phyloP scores from a whole-genome alignment of 2,797 vertebrate genomes.

The Pelodytes ibericus region DNA sequence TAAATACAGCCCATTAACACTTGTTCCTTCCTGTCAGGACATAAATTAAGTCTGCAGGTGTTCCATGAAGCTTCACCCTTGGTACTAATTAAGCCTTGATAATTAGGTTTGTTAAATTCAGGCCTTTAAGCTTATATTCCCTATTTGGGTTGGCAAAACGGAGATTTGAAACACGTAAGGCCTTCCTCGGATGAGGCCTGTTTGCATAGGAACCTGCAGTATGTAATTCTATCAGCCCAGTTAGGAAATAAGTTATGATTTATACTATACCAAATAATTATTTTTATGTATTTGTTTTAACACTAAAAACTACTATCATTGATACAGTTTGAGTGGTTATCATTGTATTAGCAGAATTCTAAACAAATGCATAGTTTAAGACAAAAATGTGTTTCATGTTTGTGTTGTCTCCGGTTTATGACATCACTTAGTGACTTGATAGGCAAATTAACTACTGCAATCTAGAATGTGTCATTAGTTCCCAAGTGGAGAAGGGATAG shows the following conservation, averaged over 20 bases:
- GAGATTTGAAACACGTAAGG: constrained; percentile 63
- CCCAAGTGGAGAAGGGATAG: no score
- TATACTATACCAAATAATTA: no score
- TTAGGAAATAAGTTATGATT: no score
- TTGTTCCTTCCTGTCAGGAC: constrained; percentile 99
- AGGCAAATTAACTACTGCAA: no score
- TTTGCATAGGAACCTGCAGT: constrained; percentile 43
- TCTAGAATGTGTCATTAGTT: no score
- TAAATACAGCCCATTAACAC: constrained; percentile 99
- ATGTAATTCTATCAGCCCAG: constrained; percentile 20
- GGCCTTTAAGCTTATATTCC: constrained; percentile 84
- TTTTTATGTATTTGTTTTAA: no score
- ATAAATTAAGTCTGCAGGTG: constrained; percentile 99
- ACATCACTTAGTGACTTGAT: no score
- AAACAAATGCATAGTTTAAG: no score
- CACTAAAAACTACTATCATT: no score
- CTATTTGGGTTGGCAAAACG: constrained; percentile 74
- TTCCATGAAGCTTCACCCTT: constrained; percentile 98
- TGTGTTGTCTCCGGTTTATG: no score
- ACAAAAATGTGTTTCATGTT: no score
- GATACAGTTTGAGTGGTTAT: not conserved
- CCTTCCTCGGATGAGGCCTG: constrained; percentile 55
- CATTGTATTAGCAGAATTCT: not conserved
- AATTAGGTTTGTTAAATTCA: constrained; percentile 99
- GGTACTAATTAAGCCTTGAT: constrained; percentile 99